Base-by-base conservation (phyloP, 2,113 vertebrate genomes). In the Dipodomys merriami region DNA sequence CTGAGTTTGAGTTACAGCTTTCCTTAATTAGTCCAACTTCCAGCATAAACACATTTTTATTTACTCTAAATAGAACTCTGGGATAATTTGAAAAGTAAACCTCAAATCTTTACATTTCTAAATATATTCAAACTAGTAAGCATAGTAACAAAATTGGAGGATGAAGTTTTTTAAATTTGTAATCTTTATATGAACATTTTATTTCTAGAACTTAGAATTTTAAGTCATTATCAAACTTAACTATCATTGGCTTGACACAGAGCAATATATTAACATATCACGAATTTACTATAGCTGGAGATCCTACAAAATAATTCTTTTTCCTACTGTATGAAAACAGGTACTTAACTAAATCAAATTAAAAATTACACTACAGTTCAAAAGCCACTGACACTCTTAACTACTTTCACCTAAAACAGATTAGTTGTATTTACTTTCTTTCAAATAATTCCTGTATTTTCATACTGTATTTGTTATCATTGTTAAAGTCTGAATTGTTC, bases 21-120 rank as follows among this genome's bases (percentile, higher is more conserved):
- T 57, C 44, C 39, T 71, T 85, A 78, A 49, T 79, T 65, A 83
- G 39, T 81, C 8, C 10, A 91, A 60, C 39, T 22, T 86, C 80
- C 72, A 74, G n/a, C 15, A 6, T 85, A 77, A 53, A 19, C 82
- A 4, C 3, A 30, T 76, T 83, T 71, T 39, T 22, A 88, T 91
- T 80, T 80, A 88, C 15, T 78, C 27, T 74, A 77, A 82, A 53
- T 86, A 91, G 64, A 94, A 91, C 88, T 83, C 16, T 77, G 90
- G 20, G 64, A 30, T 30, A 74, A 67, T 77, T 90, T 83, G 57
- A 68, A 76, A 94, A 86, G 16, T 35, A 57, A 13, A 82, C 39
- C 68, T 88, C 65, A 95, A 95, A 95, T 82, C 90, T 11, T 93
- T 23, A 71, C 80, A 77, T 77, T 94, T 88, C 67, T 67, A 90